A percentile compares a stretch with the other conserved stretches of the same genome.
Conservation (phyloP, 2,113 vertebrate species). For the Hemichromis elongatus region DNA sequence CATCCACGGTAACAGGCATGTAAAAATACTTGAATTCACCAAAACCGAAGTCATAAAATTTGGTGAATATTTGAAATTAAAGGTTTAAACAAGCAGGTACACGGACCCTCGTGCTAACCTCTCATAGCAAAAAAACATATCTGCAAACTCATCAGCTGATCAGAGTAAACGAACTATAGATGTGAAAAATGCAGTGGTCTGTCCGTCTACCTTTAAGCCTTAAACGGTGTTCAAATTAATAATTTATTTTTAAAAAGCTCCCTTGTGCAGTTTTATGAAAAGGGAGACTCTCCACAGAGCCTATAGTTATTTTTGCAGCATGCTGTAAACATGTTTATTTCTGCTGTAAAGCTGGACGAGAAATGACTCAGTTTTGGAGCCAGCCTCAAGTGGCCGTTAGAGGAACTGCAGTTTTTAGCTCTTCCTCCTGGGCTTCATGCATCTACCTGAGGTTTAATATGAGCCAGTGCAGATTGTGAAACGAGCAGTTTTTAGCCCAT, state of each 20-base stretch:
- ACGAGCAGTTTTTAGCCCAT: neutral
- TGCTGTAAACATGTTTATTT: neutral
- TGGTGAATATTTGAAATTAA: no score
- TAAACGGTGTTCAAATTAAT: neutral
- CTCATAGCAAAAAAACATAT: no score
- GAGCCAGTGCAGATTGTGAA: neutral
- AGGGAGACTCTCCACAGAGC: neutral
- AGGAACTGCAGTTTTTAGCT: neutral
- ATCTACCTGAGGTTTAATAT: neutral
- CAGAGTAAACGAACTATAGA: neutral
- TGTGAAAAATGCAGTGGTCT: neutral
- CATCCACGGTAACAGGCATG: neutral
- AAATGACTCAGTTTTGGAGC: neutral
- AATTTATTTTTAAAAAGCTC: neutral
- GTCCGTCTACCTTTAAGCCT: neutral
- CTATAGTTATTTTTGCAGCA: neutral
- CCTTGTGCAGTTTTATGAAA: neutral
- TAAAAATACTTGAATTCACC: neutral
- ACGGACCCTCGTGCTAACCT: neutral
- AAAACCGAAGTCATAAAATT: neutral
- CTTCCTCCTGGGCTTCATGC: neutral
- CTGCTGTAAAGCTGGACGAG: neutral
- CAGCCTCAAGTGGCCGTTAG: neutral
- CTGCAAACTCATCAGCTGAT: neutral
- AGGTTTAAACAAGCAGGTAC: neutral